Evolutionary conservation across 2,113 vertebrate genomes (phyloP), one percentile per base, ranked within the genome.

Genomic region (Psephotus haematonotus): DNA sequence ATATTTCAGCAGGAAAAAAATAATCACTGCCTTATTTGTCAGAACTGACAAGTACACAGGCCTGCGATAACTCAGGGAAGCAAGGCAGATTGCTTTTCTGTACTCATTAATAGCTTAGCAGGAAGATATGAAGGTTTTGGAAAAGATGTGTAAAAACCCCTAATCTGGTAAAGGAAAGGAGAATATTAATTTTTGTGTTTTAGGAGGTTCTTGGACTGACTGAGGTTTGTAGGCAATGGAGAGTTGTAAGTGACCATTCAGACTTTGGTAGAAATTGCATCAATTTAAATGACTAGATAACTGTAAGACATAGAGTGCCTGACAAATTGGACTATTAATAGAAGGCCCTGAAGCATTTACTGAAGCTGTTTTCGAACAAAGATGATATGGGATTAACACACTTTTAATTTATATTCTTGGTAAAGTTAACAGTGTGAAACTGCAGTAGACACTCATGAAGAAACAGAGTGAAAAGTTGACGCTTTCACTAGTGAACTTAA

Each of bases 391-490:
- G 50, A 55, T 81, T 35, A 44, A 52, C 2, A 8, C 2, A 10
- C 2, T 33, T 74, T 70, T 68, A 19, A 1, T 6, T 72, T 25
- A 46, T 13, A 11, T 31, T 63, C 9, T 28, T 77, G 11, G 12
- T 12, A 23, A 64, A 72, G 7, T 24, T 68, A 25, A 5, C 31
- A 35, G 15, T 33, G 6, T 4, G 13, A 69, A 39, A 64, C 6
- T 65, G 35, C 19, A 55, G 6, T 8, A 69, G 53, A 31, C 0
- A 1, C 5, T 35, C 0, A 6, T 7, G 2, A 7, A 52, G 47
- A 69, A 70, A 28, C 5, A 25, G 35, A 41, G 11, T 37, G 7
- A 59, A 41, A n/a, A 1, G 0, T 23, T 64, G 41, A 2, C 6
- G 6, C 7, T 62, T 43, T 50, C 7, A 13, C 18, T 50, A 15